Conservation (phyloP, 2,888 invertebrate species). For the Tipula unca region DNA sequence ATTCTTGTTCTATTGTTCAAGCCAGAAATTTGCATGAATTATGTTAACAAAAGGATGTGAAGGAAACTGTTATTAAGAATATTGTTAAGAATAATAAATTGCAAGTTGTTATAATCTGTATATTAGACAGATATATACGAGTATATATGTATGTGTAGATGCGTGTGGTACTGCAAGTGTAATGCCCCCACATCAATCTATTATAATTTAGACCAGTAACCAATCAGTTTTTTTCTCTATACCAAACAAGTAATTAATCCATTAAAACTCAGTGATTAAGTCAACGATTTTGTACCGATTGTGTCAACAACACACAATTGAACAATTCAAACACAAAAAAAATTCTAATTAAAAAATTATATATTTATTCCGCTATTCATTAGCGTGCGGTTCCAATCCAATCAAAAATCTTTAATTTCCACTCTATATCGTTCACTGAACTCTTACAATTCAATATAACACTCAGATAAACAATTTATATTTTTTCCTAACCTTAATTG, state of each 20-base stretch:
- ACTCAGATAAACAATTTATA: too few species aligned
- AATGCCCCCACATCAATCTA: neutral
- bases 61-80: neutral
- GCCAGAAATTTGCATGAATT: neutral
- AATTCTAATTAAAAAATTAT: neutral
- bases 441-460: neutral
- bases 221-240: neutral
- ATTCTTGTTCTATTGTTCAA: neutral
- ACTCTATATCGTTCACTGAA: neutral
- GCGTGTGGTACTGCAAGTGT: neutral
- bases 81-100: too few species aligned
- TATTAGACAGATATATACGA: too few species aligned
- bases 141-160: too few species aligned
- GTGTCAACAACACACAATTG: constrained; percentile 14
- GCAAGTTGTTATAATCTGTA: too few species aligned
- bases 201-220: neutral
- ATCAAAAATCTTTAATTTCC: neutral
- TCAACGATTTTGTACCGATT: neutral
- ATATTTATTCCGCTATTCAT: neutral
- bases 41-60: neutral
- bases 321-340: neutral
- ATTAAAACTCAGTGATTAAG: neutral
- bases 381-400: neutral
- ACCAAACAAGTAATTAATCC: neutral
- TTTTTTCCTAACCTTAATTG: neutral